Evolutionary conservation across 2,888 invertebrate genomes (phyloP), one percentile per base, ranked within the genome.

Genomic region (Hemistola chrysoprasaria): DNA sequence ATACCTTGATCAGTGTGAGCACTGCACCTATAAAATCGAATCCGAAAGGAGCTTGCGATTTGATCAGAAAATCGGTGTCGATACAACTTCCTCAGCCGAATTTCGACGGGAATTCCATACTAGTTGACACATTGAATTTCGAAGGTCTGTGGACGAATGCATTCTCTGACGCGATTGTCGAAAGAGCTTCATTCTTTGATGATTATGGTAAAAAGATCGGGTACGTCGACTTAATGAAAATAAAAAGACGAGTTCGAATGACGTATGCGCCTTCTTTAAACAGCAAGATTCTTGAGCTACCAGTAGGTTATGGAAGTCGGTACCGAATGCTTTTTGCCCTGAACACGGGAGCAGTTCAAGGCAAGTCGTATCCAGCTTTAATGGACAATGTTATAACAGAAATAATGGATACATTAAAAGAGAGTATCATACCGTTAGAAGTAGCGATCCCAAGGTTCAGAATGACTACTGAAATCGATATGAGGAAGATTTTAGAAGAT

Each of bases 361-460:
- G 21, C 1, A 46, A 2, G n/a, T 54, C 1, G 30, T 40, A 36
- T 31, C 41, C 55, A 0, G 10, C 45, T 0, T 55, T 69, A 33
- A 50, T 53, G 21, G 53, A 53, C 0, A 49, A 62, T 0, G 10
- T 54, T 0, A 47, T 70, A 8, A 11, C 53, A 7, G 61, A 68
- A 9, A 57, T 62, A 8, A 47, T 69, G 25, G 50, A 56, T 6
- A 33, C 44, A 8, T 31, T 69, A 11, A 35, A 56, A 9, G 50
- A 57, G 44, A 69, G 62, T 42, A 11, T 55, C 11, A 36, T 63
- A 5, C 65, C 71, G 0, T 25, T 72, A 2, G 62, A 67, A 4
- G 40, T 72, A 1, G 60, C 60, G 0, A 52, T 72, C 6, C 71
- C 71, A 1, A 58, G 47, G 40, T 64, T 71, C 23, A 29, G 29